A percentile compares a stretch with the other conserved stretches of the same genome.
Conservation (phyloP, 1,140 invertebrate genomes). For the Oedothorax gibbosus region DNA sequence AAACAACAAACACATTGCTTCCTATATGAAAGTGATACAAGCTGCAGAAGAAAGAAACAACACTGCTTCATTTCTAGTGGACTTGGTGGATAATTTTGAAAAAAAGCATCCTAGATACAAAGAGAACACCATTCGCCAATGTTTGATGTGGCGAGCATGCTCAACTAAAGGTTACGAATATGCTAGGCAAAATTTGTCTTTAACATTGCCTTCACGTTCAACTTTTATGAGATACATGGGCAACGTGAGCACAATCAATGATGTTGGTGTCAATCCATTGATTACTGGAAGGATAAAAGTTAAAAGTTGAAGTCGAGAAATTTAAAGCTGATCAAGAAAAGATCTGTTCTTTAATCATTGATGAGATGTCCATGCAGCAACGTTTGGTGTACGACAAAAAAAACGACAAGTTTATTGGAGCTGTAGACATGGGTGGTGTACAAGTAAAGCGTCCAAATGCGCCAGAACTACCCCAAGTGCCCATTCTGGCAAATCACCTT, state of each 20-base stretch:
- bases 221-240: not conserved
- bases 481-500: not conserved
- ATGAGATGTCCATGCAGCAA: slow-evolving; percentile 6
- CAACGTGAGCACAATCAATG: not conserved
- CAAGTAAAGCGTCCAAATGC: no score
- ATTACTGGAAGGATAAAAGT: not conserved
- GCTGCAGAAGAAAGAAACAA: no score
- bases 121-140: not conserved
- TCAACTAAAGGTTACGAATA: not conserved
- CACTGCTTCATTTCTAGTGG: no score
- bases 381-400: not conserved
- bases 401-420: not conserved
- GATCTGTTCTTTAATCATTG: not conserved
- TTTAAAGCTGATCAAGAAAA: not conserved
- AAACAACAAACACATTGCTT: no score
- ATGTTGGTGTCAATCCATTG: not conserved
- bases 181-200: not conserved
- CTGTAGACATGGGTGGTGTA: not conserved
- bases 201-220: not conserved
- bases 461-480: not conserved
- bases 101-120: no score
- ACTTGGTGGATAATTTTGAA: no score
- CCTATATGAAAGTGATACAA: no score
- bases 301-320: not conserved
- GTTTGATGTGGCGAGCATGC: not conserved